A percentile compares a stretch with the other conserved stretches of the same genome.
These are phyloP conservation scores for Globicephala melas DNA, from an alignment of 2,113 vertebrate genomes.

Conservation along the genomic window DNA sequence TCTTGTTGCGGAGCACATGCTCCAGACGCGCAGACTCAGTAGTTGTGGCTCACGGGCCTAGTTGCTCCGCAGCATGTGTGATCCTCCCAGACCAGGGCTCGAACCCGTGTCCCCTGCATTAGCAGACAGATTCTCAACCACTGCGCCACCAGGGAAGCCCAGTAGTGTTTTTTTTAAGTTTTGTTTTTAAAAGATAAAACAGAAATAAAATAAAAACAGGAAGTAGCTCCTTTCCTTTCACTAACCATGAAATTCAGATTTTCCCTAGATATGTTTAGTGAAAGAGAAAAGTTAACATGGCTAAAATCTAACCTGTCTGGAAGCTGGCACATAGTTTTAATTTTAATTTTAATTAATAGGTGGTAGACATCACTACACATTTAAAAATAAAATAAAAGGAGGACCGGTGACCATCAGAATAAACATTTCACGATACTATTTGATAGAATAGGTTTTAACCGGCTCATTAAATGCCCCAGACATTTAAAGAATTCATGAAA, in stretches of 20 bases:
- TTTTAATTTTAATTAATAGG: background rate
- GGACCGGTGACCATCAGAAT: background rate
- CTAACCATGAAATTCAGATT: background rate
- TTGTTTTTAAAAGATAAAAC: background rate
- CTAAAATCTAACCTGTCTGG: background rate
- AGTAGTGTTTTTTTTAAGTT: background rate
- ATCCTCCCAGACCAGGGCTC: too few relatives aligned
- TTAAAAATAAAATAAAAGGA: background rate
- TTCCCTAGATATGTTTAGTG: background rate
- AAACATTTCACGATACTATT: background rate
- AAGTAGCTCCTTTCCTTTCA: background rate
- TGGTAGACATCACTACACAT: background rate
- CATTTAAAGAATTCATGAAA: background rate
- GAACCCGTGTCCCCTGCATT: too few relatives aligned
- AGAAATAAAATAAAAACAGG: background rate
- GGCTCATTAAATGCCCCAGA: background rate
- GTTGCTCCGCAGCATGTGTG: fast-evolving
- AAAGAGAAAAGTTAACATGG: background rate
- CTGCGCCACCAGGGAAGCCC: too few relatives aligned
- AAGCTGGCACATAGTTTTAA: background rate
- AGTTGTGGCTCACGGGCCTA: too few relatives aligned
- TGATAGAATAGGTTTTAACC: background rate
- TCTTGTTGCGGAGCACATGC: too few relatives aligned
- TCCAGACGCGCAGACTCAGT: too few relatives aligned
- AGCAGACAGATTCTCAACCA: too few relatives aligned